Evolutionary conservation across 2,888 invertebrate species (phyloP).

Genomic region (Escarpia spicata): DNA sequence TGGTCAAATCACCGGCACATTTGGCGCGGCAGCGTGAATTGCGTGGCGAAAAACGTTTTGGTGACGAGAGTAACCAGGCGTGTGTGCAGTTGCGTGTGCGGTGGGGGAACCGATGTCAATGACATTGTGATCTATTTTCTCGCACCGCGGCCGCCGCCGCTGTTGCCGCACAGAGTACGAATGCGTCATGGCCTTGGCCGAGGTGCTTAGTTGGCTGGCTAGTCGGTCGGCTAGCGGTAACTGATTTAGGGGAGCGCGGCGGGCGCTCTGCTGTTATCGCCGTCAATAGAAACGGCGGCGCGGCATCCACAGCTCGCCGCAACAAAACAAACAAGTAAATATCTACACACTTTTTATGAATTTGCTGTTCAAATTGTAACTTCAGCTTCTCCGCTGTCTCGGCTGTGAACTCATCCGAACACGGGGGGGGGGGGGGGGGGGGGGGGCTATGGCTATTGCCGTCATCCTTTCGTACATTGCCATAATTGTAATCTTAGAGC

Average conservation of each 20-base stretch:
- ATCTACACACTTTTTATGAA: too few relatives aligned
- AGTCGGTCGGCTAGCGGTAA: slow-evolving; percentile 3
- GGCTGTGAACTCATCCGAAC: too few relatives aligned
- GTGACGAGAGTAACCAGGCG: background rate
- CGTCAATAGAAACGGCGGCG: background rate
- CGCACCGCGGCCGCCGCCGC: background rate
- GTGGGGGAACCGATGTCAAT: background rate
- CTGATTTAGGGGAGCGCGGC: background rate
- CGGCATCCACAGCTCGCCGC: background rate
- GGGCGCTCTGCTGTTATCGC: background rate
- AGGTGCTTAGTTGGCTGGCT: background rate
- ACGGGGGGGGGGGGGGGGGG: too few relatives aligned
- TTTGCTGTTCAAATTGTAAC: too few relatives aligned
- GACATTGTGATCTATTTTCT: slow-evolving; percentile 13
- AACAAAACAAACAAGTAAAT: background rate
- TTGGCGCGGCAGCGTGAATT: background rate
- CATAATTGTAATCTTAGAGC: too few relatives aligned
- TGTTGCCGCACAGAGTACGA: slow-evolving; percentile 6
- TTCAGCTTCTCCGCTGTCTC: too few relatives aligned
- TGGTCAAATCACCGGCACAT: background rate
- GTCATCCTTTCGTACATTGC: too few relatives aligned
- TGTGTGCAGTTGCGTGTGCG: slow-evolving; percentile 1
- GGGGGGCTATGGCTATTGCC: too few relatives aligned
- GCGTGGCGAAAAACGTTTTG: background rate
- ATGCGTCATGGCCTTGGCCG: slow-evolving; percentile 16